phyloP scores from a whole-genome alignment of 2,888 invertebrate species.

The Ophion ventricosus region DNA sequence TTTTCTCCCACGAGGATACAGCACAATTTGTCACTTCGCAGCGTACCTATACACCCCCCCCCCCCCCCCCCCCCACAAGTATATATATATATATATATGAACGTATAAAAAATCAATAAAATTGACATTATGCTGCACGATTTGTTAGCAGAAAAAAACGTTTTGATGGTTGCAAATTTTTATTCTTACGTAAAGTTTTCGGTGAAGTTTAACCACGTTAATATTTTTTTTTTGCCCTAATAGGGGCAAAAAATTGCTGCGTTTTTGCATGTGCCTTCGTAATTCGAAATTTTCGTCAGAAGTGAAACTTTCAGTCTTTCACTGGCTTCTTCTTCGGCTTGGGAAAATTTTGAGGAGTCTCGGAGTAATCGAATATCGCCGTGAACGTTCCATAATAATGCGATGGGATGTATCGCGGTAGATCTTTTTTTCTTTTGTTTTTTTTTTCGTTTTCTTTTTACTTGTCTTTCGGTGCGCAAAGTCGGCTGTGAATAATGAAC shows the following conservation, averaged over 20 bases:
- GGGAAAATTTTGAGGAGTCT: slow-evolving; percentile 35
- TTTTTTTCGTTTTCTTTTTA: slow-evolving; percentile 23
- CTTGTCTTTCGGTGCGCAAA: neutral
- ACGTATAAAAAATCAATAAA: neutral
- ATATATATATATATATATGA: neutral
- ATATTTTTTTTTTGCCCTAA: too few species aligned
- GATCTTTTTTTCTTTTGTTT: neutral
- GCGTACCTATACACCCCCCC: neutral
- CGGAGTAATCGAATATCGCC: slow-evolving; percentile 11
- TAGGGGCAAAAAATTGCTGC: neutral
- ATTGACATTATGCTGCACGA: neutral
- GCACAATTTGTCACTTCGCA: neutral
- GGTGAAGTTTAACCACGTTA: neutral
- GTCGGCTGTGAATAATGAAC: slow-evolving; percentile 56
- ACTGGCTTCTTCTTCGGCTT: neutral
- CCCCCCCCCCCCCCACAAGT: too few species aligned
- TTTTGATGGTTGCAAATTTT: neutral
- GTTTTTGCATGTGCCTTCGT: neutral
- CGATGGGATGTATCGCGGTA: neutral
- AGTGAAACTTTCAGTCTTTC: neutral
- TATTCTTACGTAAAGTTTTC: neutral
- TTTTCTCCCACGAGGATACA: neutral
- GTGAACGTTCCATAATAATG: neutral
- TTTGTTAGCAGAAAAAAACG: neutral
- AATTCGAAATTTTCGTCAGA: neutral